Conservation (phyloP, 53 echinoderm and acorn worm genomes). For the Paracentrotus lividus region DNA sequence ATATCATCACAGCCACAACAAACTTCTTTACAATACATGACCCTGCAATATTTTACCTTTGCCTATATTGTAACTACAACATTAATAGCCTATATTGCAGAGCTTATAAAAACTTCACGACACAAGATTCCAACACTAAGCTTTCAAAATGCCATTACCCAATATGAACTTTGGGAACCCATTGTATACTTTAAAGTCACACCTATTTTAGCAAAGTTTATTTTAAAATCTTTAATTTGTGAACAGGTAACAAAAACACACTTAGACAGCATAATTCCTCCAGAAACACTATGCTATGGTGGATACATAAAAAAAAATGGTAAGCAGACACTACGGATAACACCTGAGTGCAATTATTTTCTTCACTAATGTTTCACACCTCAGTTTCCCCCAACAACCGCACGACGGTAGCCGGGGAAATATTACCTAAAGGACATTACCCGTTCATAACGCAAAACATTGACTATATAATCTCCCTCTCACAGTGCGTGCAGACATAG, state of each 20-base stretch:
- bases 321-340: not conserved
- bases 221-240: not conserved
- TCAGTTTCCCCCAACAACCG: not conserved
- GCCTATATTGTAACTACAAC: too few species aligned
- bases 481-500: conserved; percentile 27
- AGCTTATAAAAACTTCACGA: too few species aligned
- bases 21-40: too few species aligned
- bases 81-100: too few species aligned
- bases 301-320: not conserved
- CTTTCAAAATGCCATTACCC: too few species aligned
- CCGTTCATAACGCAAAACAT: not conserved
- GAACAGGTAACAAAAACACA: not conserved
- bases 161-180: too few species aligned
- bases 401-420: not conserved
- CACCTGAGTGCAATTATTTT: not conserved
- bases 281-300: not conserved
- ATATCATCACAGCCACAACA: too few species aligned
- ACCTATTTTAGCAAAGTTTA: not conserved
- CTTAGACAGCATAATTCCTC: not conserved
- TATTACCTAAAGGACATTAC: conserved; percentile 1
- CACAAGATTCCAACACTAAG: too few species aligned
- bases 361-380: not conserved
- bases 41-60: too few species aligned
- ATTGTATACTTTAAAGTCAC: too few species aligned
- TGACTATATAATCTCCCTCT: conserved; percentile 9